Evolutionary conservation across 2,797 vertebrate genomes (phyloP), one percentile per base, ranked within the genome.

Genomic region (Acanthurus tractus): DNA sequence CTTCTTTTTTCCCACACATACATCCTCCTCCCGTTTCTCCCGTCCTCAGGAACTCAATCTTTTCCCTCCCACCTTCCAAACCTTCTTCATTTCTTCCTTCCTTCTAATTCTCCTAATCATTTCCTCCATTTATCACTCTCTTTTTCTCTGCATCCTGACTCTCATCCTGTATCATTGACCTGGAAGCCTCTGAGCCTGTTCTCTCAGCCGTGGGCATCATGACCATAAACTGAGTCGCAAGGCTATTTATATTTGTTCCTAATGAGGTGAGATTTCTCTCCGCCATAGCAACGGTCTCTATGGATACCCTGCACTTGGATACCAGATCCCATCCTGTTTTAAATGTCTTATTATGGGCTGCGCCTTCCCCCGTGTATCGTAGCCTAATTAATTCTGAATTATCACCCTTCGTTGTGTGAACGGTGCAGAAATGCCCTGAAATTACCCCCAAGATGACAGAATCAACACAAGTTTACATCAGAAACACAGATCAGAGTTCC

Each of bases 181-280:
- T 58, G 72, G 72, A 71, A 85, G 87, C 81, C 74, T 90, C 84
- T 11, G 70, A 88, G 88, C 84, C 78, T 61, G 63, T 88, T 90
- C 88, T 69, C 81, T 88, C 89, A 77, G 87, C 88, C 58, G 53
- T 79, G 83, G 89, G 84, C 90, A 88, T 88, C 90, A 84, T 84
- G 88, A 86, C 91, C 90, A 92, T 85, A 86, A 92, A 87, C 87
- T 74, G 79, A 92, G 88, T 89, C 69, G 90, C 87, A 75, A 70
- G 89, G 90, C 93, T 94, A 94, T 94, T 93, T 94, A 93, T 94
- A 94, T 94, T 93, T 92, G 91, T 94, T 93, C 91, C 91, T 94
- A 94, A 95, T 93, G 92, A 94, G 91, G 90, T 91, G 90, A 92
- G 91, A 91, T 94, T 91, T 90, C 85, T 89, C 88, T 88, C 87